These are phyloP conservation scores for Ditylenchus weischeri DNA, from an alignment of 2,888 invertebrate species.

Conservation along the genomic window DNA sequence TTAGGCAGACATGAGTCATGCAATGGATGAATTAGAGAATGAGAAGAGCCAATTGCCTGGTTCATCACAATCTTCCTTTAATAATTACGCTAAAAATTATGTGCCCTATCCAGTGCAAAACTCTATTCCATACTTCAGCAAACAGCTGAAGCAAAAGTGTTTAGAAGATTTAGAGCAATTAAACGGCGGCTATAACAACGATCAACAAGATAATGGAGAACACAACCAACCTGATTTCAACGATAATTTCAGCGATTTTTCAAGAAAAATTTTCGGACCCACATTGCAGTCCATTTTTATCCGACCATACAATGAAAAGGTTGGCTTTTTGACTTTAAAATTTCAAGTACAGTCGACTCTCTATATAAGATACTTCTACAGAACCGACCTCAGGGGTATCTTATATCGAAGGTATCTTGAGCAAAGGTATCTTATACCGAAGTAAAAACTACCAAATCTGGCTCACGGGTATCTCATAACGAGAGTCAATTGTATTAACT, in stretches of 20 bases:
- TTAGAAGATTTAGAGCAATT: conserved; percentile 35
- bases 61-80: conserved; percentile 3
- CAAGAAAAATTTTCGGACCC: conserved; percentile 40
- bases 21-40: conserved; percentile 21
- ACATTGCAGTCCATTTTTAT: conserved; percentile 48
- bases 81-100: conserved; percentile 20
- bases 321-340: conserved; percentile 19
- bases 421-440: no score
- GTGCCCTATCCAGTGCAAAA: conserved; percentile 43
- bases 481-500: no score
- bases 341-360: neutral
- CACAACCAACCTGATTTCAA: conserved; percentile 15
- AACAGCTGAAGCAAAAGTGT: conserved; percentile 33
- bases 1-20: conserved; percentile 39
- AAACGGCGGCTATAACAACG: neutral
- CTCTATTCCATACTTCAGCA: conserved; percentile 39
- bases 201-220: conserved; percentile 10
- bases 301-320: conserved; percentile 53
- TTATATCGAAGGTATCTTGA: no score
- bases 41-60: conserved; percentile 1
- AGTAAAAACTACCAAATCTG: no score
- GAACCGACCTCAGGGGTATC: no score
- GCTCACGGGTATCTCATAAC: no score
- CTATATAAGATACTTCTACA: no score
- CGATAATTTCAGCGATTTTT: conserved; percentile 45